Conservation (phyloP, 1,140 invertebrate genomes). For the Thalassaphorura encarpata region DNA sequence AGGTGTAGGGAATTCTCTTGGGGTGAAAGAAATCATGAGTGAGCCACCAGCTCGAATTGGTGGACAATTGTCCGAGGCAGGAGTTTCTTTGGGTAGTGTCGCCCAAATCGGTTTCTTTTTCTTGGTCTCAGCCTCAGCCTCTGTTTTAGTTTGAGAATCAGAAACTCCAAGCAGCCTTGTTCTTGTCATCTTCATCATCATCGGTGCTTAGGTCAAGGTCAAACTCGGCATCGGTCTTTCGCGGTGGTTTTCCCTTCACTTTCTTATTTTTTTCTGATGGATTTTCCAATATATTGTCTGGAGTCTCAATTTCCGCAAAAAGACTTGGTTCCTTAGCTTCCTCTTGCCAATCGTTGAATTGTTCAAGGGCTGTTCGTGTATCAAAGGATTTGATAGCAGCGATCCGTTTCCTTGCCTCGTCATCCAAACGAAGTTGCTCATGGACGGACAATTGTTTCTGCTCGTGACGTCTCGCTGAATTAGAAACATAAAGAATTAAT, state of each 20-base stretch:
- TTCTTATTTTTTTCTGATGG: no score
- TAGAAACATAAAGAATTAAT: neutral
- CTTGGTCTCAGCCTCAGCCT: no score
- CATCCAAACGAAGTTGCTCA: slow-evolving; percentile 29
- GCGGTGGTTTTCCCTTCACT: no score
- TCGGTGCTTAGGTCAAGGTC: neutral
- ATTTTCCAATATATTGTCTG: no score
- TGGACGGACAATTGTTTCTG: slow-evolving; percentile 26
- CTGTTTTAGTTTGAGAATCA: no score
- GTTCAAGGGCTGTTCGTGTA: slow-evolving; percentile 12
- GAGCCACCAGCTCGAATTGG: slow-evolving; percentile 46
- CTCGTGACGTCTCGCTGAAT: slow-evolving; percentile 24
- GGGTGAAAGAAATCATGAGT: slow-evolving; percentile 61
- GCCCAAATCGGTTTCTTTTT: no score
- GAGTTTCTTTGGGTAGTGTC: no score
- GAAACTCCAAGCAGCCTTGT: no score
- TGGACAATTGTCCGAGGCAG: neutral
- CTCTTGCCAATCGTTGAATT: slow-evolving; percentile 13
- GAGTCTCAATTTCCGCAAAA: no score
- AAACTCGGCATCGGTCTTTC: no score
- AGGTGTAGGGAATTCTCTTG: slow-evolving; percentile 68
- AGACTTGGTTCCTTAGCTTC: neutral
- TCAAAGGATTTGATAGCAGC: slow-evolving; percentile 13
- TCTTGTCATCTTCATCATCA: no score
- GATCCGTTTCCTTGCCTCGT: slow-evolving; percentile 22